phyloP scores from a whole-genome alignment of 2,113 vertebrate species.

The Trichechus manatus region DNA sequence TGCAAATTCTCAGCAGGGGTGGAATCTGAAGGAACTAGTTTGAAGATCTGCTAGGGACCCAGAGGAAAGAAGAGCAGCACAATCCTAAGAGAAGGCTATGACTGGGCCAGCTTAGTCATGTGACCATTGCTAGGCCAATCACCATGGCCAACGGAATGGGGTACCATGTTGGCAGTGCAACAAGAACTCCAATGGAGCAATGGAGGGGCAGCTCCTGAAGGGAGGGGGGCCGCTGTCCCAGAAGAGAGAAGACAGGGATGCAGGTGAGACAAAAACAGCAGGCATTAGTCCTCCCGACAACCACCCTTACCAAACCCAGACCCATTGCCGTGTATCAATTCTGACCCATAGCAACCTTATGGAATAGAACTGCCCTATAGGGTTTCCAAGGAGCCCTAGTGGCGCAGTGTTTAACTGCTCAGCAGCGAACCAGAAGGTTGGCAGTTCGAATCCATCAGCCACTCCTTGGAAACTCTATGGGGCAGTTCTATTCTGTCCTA shows the following conservation, averaged over 20 bases:
- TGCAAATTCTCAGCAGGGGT: too few species aligned
- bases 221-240: neutral
- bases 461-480: too few species aligned
- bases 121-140: neutral
- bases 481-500: too few species aligned
- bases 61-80: neutral
- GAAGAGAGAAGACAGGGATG: neutral
- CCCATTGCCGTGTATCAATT: too few species aligned
- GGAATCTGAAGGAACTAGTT: too few species aligned
- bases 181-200: neutral
- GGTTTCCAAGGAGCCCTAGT: too few species aligned
- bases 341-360: too few species aligned
- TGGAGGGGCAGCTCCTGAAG: neutral
- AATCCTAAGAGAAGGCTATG: neutral
- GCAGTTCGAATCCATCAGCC: too few species aligned
- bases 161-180: neutral
- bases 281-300: constrained; percentile 11
- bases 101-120: neutral
- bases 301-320: too few species aligned
- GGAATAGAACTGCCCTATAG: too few species aligned
- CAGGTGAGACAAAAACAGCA: constrained; percentile 53
- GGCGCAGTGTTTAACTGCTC: too few species aligned
- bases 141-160: neutral
- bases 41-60: neutral
- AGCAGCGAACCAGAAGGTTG: too few species aligned